phyloP scores from a whole-genome alignment of 1,140 invertebrate genomes.

The Orius insidiosus region DNA sequence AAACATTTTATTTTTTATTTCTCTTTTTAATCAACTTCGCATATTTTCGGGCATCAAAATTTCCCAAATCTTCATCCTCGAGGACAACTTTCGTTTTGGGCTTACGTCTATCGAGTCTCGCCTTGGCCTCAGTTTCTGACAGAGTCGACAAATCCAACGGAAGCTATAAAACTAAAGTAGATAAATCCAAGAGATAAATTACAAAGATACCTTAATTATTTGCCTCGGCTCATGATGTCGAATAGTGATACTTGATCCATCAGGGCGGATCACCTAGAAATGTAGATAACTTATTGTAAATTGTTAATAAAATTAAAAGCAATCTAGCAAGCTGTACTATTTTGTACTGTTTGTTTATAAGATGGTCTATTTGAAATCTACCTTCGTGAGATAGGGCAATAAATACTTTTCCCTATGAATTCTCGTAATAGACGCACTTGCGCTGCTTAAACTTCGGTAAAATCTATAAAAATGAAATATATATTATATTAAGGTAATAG shows the following conservation, averaged over 20 bases:
- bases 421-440: constrained; percentile 47
- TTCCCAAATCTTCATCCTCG: constrained; percentile 57
- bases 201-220: constrained; percentile 52
- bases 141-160: constrained; percentile 55
- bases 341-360: no score
- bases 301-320: no score
- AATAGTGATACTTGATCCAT: constrained; percentile 70
- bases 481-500: no score
- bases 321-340: no score
- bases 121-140: constrained; percentile 46
- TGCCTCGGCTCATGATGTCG: constrained; percentile 64
- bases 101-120: constrained; percentile 46
- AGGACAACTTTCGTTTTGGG: constrained; percentile 53
- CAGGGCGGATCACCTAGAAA: constrained; percentile 42
- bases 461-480: constrained; percentile 13
- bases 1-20: constrained; percentile 11
- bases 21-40: constrained; percentile 49
- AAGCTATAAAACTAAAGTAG: constrained; percentile 32
- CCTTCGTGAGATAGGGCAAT: constrained; percentile 51
- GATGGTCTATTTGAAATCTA: no score
- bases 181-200: neutral
- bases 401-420: constrained; percentile 47
- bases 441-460: constrained; percentile 36
- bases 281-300: no score
- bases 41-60: constrained; percentile 61